A percentile compares a stretch with the other conserved stretches of the same genome.
These are phyloP conservation scores for Otis tarda DNA, from an alignment of 2,113 vertebrate genomes.

Conservation along the genomic window DNA sequence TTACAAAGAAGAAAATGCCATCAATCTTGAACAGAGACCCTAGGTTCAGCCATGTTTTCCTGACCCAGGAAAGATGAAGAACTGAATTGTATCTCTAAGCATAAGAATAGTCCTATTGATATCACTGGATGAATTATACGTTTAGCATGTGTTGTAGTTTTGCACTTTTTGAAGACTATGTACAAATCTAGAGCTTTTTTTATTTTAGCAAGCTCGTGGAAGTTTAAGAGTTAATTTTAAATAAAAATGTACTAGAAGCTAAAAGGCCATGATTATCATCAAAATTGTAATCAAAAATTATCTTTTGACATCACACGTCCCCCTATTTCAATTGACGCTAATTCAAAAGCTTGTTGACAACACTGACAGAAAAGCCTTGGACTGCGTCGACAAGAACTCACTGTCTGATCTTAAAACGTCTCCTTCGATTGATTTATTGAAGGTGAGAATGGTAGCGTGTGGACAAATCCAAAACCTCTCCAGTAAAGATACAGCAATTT, in stretches of 20 bases:
- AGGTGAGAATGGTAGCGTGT: neutral
- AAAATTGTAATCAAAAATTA: neutral
- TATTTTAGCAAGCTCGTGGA: neutral
- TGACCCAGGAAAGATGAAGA: neutral
- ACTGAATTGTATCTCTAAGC: neutral
- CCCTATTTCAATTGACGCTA: neutral
- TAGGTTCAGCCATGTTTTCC: neutral
- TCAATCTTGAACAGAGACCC: neutral
- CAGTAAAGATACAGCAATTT: neutral
- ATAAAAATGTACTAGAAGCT: neutral
- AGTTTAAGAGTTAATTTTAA: neutral
- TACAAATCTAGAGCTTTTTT: neutral
- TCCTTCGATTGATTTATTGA: neutral
- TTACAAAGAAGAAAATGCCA: neutral
- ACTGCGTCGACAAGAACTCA: rapidly evolving
- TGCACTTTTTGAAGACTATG: neutral
- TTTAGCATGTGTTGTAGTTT: neutral
- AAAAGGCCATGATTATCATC: neutral
- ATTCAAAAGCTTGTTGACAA: neutral
- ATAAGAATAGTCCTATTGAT: neutral
- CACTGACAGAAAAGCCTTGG: neutral
- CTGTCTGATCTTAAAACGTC: neutral
- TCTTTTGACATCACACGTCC: neutral
- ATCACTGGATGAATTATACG: neutral
- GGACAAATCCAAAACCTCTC: neutral